phyloP scores from a whole-genome alignment of 2,888 invertebrate species.

The Timandra comae region DNA sequence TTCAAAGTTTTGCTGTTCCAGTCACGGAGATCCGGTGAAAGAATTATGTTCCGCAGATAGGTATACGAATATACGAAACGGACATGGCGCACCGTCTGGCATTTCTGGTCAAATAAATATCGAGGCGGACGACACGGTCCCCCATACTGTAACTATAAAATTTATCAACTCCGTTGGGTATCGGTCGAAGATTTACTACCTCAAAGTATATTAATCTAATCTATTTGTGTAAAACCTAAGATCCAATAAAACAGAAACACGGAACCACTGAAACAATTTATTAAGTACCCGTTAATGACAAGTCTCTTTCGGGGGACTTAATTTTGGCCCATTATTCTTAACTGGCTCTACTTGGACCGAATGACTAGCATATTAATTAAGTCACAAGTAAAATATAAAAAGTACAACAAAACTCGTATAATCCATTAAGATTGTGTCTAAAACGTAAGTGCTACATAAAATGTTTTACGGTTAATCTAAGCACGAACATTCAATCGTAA shows the following conservation, averaged over 20 bases:
- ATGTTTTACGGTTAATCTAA: conserved; percentile 7
- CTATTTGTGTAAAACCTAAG: too few relatives aligned
- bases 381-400: conserved; percentile 3
- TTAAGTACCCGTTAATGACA: conserved; percentile 18
- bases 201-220: conserved; percentile 36
- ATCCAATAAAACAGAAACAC: too few relatives aligned
- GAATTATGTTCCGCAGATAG: neutral
- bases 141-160: conserved; percentile 40
- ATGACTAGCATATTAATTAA: conserved; percentile 6
- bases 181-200: conserved; percentile 40
- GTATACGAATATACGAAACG: conserved; percentile 42
- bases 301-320: conserved; percentile 17
- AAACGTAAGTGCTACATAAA: neutral
- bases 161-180: conserved; percentile 34
- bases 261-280: too few relatives aligned
- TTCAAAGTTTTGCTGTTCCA: conserved; percentile 49
- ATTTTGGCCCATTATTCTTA: conserved; percentile 9
- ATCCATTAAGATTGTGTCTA: conserved; percentile 16
- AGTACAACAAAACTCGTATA: conserved; percentile 11
- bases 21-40: conserved; percentile 25
- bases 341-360: neutral
- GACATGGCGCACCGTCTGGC: conserved; percentile 27
- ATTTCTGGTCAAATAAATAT: conserved; percentile 42
- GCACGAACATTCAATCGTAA: conserved; percentile 15
- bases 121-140: conserved; percentile 42